Conservation (phyloP, 2,888 invertebrate species). For the Hydriomena furcata region DNA sequence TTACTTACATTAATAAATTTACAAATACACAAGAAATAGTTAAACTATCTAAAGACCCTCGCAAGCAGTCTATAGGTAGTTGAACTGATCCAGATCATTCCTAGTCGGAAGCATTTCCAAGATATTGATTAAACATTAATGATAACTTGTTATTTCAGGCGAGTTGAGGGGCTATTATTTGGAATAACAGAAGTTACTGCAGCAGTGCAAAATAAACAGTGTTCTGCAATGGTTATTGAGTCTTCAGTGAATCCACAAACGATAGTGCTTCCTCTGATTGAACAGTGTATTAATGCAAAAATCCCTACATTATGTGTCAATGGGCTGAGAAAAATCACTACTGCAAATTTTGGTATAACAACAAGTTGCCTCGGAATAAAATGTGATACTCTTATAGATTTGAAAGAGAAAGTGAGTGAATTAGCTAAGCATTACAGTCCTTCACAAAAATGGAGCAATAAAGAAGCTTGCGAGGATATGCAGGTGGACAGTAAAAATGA, state of each 20-base stretch:
- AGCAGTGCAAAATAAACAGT: constrained; percentile 48
- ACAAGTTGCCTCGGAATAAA: constrained; percentile 71
- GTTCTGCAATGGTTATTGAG: constrained; percentile 69
- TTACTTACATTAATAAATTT: too few species aligned
- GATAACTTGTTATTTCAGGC: constrained; percentile 57
- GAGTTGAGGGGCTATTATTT: constrained; percentile 63
- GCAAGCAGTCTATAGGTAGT: too few species aligned
- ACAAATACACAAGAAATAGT: too few species aligned
- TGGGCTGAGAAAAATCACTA: constrained; percentile 53
- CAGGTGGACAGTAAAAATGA: constrained; percentile 24
- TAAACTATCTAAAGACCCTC: too few species aligned
- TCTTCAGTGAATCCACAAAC: constrained; percentile 63
- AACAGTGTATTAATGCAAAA: constrained; percentile 51
- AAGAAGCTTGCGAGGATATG: constrained; percentile 24
- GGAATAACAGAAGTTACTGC: constrained; percentile 65
- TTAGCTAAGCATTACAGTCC: constrained; percentile 46
- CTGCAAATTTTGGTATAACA: constrained; percentile 63
- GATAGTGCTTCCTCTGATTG: constrained; percentile 69
- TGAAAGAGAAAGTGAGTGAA: constrained; percentile 44
- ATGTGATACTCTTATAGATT: constrained; percentile 44
- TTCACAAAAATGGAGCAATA: constrained; percentile 21
- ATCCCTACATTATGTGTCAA: constrained; percentile 67
- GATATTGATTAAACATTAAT: too few species aligned
- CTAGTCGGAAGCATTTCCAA: too few species aligned
- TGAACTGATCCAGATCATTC: too few species aligned